These are phyloP conservation scores for Stichodactyla mertensii DNA, from an alignment of 64 coral and sea anemone species.

Conservation along the genomic window DNA sequence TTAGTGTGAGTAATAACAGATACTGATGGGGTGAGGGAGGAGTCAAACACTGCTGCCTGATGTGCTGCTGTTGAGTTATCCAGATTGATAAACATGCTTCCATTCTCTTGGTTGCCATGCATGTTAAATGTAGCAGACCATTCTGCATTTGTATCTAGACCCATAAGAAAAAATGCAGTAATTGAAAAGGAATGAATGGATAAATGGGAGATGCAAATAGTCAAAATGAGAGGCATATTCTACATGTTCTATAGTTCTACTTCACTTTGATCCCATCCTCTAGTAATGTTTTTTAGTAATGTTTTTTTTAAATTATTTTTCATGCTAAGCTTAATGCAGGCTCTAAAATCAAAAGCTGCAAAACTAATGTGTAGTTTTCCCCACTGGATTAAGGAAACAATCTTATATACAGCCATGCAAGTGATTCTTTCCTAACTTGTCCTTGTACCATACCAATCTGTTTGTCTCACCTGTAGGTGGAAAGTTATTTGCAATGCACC, in stretches of 20 bases:
- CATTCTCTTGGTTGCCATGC: background rate
- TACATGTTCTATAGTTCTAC: too few relatives aligned
- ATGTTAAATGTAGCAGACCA: background rate
- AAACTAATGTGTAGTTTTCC: too few relatives aligned
- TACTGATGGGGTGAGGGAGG: background rate
- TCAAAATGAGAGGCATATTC: too few relatives aligned
- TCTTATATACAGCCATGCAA: too few relatives aligned
- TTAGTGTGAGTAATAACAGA: background rate
- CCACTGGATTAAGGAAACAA: too few relatives aligned
- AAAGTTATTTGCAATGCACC: slow-evolving; percentile 8
- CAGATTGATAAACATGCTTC: background rate
- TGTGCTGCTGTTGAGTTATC: background rate
- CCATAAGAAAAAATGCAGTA: background rate
- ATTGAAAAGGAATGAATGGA: background rate
- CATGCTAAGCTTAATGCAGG: too few relatives aligned
- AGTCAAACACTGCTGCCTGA: background rate
- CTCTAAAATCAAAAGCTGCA: too few relatives aligned
- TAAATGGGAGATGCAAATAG: background rate
- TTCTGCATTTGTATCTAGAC: background rate
- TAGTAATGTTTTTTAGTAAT: too few relatives aligned
- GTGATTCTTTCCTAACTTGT: too few relatives aligned
- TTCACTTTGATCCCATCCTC: too few relatives aligned
- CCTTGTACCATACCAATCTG: background rate
- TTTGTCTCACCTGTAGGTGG: background rate
- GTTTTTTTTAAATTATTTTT: too few relatives aligned